Evolutionary conservation across 2,888 invertebrate genomes (phyloP).

Genomic region (Apodemia mormo): DNA sequence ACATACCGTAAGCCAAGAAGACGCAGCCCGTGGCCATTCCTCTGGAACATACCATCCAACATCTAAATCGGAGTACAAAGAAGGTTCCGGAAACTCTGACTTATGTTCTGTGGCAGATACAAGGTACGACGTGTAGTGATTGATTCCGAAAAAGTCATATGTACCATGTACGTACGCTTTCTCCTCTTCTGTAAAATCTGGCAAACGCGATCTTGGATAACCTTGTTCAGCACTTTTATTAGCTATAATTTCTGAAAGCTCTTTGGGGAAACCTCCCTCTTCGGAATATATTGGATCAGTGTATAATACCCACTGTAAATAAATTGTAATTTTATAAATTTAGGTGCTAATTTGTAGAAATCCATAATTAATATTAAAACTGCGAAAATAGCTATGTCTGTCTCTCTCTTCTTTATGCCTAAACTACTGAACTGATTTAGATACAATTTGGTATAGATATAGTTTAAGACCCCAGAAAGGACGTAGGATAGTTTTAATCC

Average conservation of each 20-base stretch:
- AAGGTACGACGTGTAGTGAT: slow-evolving; percentile 64
- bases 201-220: slow-evolving; percentile 46
- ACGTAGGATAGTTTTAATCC: no score
- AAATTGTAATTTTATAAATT: not conserved
- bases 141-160: slow-evolving; percentile 67
- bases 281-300: slow-evolving; percentile 71
- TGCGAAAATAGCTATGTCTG: no score
- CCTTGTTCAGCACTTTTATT: slow-evolving; percentile 50
- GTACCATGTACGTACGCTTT: slow-evolving; percentile 49
- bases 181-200: slow-evolving; percentile 49
- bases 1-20: slow-evolving; percentile 49
- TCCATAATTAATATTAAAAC: no score
- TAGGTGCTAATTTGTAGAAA: no score
- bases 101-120: slow-evolving; percentile 38
- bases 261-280: slow-evolving; percentile 78
- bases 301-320: slow-evolving; percentile 63
- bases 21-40: slow-evolving; percentile 51
- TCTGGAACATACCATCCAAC: slow-evolving; percentile 34
- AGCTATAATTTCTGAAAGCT: slow-evolving; percentile 65
- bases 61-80: slow-evolving; percentile 49
- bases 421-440: no score
- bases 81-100: slow-evolving; percentile 37
- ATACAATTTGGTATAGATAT: no score
- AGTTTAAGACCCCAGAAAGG: no score
- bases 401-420: no score